These are phyloP conservation scores for Megastigmus dorsalis DNA, from an alignment of 2,888 invertebrate genomes.

Conservation along the genomic window DNA sequence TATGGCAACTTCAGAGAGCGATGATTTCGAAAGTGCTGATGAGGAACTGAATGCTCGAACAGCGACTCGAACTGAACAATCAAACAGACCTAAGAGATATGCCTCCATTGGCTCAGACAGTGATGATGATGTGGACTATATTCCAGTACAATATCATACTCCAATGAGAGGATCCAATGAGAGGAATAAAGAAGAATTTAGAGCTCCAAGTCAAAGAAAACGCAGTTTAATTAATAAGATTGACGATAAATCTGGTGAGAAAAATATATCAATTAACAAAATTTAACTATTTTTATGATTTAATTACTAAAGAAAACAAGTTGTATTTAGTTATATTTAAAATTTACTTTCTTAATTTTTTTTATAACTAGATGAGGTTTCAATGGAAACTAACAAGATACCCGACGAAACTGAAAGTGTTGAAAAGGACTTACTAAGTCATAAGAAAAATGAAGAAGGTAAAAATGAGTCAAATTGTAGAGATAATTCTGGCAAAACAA, in stretches of 20 bases:
- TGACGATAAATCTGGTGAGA: conserved; percentile 25
- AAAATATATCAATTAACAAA: too few species aligned
- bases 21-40: conserved; percentile 86
- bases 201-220: background rate
- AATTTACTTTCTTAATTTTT: too few species aligned
- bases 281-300: too few species aligned
- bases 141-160: conserved; percentile 55
- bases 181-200: conserved; percentile 4
- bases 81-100: conserved; percentile 47
- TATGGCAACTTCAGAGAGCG: conserved; percentile 84
- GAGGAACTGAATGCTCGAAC: conserved; percentile 79
- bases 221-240: background rate
- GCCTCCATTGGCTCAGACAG: conserved; percentile 68
- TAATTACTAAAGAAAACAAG: too few species aligned
- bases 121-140: conserved; percentile 68
- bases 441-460: too few species aligned
- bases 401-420: too few species aligned
- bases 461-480: too few species aligned
- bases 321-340: too few species aligned
- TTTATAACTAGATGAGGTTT: too few species aligned
- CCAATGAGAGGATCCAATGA: conserved; percentile 26
- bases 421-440: too few species aligned
- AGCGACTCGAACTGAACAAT: conserved; percentile 40
- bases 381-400: too few species aligned
- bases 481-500: too few species aligned